phyloP scores from a whole-genome alignment of 2,888 invertebrate genomes.

The Cyclophora albipunctata region DNA sequence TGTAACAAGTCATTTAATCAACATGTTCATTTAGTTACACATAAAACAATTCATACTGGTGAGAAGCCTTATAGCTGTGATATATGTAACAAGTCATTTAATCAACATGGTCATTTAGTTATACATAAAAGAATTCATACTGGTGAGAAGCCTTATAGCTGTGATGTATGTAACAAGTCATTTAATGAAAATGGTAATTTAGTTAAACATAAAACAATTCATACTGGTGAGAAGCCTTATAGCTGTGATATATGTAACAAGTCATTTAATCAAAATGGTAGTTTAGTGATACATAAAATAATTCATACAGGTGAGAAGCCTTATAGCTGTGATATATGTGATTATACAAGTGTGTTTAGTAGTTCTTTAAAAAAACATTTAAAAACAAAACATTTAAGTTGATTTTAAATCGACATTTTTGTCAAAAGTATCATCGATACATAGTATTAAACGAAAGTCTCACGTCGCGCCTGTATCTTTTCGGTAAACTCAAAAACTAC shows the following conservation, averaged over 20 bases:
- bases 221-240: slow-evolving; percentile 5
- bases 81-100: background rate
- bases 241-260: slow-evolving; percentile 4
- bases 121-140: slow-evolving; percentile 7
- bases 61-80: slow-evolving; percentile 4
- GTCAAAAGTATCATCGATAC: too few species aligned
- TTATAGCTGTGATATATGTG: slow-evolving; percentile 1
- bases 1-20: background rate
- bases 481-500: too few species aligned
- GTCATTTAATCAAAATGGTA: background rate
- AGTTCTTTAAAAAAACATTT: slow-evolving; percentile 2
- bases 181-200: background rate
- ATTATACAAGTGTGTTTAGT: background rate
- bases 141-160: slow-evolving; percentile 2
- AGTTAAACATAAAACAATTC: background rate
- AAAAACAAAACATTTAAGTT: background rate
- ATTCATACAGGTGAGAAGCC: slow-evolving; percentile 3
- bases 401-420: too few species aligned
- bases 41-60: slow-evolving; percentile 2
- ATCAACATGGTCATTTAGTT: background rate
- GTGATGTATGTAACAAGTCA: slow-evolving; percentile 4
- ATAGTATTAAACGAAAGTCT: too few species aligned
- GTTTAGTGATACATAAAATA: slow-evolving; percentile 1
- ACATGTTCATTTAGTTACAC: background rate
- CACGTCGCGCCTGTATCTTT: too few species aligned